These are phyloP conservation scores for Perca flavescens DNA, from an alignment of 2,113 vertebrate species.

Conservation along the genomic window DNA sequence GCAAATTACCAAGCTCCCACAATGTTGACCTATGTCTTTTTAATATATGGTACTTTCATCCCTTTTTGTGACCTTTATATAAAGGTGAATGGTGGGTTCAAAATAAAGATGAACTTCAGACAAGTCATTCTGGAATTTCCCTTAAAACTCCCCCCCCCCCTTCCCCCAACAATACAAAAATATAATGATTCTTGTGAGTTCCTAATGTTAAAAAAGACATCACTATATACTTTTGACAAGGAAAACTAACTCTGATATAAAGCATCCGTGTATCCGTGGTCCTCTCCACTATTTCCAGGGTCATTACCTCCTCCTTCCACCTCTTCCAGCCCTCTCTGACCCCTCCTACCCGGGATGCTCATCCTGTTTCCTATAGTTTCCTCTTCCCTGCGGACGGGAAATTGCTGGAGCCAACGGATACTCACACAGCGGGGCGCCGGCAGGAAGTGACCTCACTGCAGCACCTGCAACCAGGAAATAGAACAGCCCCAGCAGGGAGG, in stretches of 20 bases:
- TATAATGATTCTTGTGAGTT: neutral
- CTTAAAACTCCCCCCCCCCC: neutral
- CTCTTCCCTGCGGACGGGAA: constrained; percentile 82
- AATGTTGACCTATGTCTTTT: neutral
- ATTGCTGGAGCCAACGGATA: constrained; percentile 72
- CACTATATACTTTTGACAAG: constrained; percentile 11
- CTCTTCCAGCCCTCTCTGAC: constrained; percentile 66
- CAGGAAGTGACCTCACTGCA: constrained; percentile 85
- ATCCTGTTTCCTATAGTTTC: constrained; percentile 84
- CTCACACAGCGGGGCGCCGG: constrained; percentile 44
- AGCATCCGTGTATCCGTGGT: constrained; percentile 28
- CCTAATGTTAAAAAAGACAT: constrained; percentile 12
- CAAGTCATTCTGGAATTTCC: constrained; percentile 1
- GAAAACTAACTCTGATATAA: constrained; percentile 46
- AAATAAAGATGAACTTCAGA: neutral
- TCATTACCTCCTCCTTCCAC: constrained; percentile 60
- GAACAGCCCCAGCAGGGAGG: constrained; percentile 58
- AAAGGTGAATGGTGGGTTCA: neutral
- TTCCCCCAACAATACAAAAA: neutral
- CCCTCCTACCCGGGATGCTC: constrained; percentile 78
- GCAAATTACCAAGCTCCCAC: neutral
- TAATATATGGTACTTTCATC: neutral
- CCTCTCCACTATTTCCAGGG: constrained; percentile 66
- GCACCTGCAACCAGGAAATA: constrained; percentile 84
- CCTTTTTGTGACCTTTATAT: constrained; percentile 4